Conservation (phyloP, 2,113 vertebrate species). For the Dasypus novemcinctus region DNA sequence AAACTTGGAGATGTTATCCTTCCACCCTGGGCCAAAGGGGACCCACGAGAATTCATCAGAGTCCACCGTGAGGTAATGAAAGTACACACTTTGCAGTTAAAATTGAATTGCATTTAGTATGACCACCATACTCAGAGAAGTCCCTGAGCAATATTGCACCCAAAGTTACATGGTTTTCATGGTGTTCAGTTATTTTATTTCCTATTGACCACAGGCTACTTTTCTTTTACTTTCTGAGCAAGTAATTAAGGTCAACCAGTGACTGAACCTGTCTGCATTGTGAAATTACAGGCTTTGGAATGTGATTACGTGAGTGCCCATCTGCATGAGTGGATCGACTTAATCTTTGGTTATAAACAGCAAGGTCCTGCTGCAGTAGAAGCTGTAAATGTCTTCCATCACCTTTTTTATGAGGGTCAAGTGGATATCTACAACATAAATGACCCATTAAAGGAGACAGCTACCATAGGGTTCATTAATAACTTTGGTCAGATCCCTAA, state of each 20-base stretch:
- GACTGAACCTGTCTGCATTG: background rate
- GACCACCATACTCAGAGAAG: background rate
- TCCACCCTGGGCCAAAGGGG: constrained; percentile 97
- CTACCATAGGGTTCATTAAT: constrained; percentile 99
- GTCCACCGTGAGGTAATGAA: constrained; percentile 94
- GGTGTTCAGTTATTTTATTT: background rate
- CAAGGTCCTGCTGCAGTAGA: constrained; percentile 97
- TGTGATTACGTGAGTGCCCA: constrained; percentile 98
- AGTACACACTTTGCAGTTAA: fast-evolving
- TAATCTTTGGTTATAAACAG: constrained; percentile 99
- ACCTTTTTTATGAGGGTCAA: constrained; percentile 99
- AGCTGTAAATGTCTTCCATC: constrained; percentile 98
- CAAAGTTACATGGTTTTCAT: background rate
- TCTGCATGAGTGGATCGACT: constrained; percentile 98
- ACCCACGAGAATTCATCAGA: constrained; percentile 98
- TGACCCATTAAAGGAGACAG: constrained; percentile 98
- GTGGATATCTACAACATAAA: constrained; percentile 99
- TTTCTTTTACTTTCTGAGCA: background rate
- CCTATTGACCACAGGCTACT: background rate
- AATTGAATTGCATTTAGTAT: background rate
- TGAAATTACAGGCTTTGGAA: constrained; percentile 91
- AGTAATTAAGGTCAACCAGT: background rate
- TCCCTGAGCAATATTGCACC: background rate
- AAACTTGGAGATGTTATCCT: constrained; percentile 96
- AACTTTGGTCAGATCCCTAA: constrained; percentile 99